Percentiles rank a stretch among this genome's conserved stretches.
phyloP scores from a whole-genome alignment of 2,888 invertebrate species.

The Lasioglossum morio region DNA sequence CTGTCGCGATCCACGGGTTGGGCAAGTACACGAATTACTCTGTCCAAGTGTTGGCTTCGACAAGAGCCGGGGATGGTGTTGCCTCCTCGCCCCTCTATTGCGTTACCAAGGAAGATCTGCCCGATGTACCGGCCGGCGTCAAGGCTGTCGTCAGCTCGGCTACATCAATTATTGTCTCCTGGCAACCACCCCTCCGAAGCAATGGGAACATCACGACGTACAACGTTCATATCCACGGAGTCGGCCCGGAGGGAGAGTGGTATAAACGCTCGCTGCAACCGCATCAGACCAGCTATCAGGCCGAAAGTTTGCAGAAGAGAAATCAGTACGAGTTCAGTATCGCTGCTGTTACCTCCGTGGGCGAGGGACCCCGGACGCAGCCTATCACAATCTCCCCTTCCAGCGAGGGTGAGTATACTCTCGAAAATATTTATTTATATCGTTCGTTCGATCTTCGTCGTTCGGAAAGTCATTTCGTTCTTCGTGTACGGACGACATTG shows the following conservation, averaged over 20 bases:
- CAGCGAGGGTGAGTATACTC: constrained; percentile 80
- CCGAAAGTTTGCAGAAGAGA: constrained; percentile 82
- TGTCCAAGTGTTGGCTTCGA: constrained; percentile 95
- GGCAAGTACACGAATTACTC: constrained; percentile 96
- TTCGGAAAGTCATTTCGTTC: too few relatives aligned
- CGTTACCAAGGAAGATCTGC: constrained; percentile 96
- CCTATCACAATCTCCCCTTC: constrained; percentile 85
- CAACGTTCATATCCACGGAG: constrained; percentile 80
- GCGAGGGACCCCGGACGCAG: constrained; percentile 83
- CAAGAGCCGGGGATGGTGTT: constrained; percentile 95
- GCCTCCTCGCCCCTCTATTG: constrained; percentile 93
- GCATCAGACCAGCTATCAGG: constrained; percentile 82
- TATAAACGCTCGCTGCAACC: constrained; percentile 78
- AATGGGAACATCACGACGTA: constrained; percentile 88
- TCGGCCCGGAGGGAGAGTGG: constrained; percentile 81
- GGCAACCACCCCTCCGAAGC: constrained; percentile 93
- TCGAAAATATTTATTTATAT: background rate
- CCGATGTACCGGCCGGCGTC: constrained; percentile 95
- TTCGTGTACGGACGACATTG: too few relatives aligned
- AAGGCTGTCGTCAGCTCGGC: constrained; percentile 95
- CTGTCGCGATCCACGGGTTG: constrained; percentile 90
- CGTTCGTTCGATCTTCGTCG: background rate
- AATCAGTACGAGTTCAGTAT: constrained; percentile 85
- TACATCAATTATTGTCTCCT: constrained; percentile 94
- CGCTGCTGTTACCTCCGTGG: constrained; percentile 83